Evolutionary conservation across 2,113 vertebrate species (phyloP).

Genomic region (Anthoscopus minutus): DNA sequence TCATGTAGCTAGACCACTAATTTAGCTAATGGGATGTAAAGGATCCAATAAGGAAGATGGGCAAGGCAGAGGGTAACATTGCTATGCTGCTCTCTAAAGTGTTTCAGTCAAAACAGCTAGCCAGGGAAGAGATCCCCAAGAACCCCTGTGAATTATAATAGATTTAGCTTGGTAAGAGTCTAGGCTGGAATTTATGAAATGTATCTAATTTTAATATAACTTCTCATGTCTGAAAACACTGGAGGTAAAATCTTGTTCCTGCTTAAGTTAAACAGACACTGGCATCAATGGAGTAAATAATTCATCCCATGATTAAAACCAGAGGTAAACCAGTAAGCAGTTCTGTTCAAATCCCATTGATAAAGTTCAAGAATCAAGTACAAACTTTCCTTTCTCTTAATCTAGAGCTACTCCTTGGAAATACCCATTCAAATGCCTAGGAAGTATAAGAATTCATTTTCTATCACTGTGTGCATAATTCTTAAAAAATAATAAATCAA

Average conservation of each 20-base stretch:
- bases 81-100: not conserved
- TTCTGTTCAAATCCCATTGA: not conserved
- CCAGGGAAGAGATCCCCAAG: not conserved
- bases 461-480: not conserved
- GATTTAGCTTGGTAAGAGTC: not conserved
- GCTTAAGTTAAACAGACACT: not conserved
- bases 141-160: not conserved
- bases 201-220: not conserved
- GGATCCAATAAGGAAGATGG: not conserved
- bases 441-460: not conserved
- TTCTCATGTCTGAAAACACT: not conserved
- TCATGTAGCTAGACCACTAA: not conserved
- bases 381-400: not conserved
- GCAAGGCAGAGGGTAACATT: not conserved
- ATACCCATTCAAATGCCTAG: not conserved
- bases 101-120: not conserved
- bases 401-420: not conserved
- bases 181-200: not conserved
- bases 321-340: not conserved
- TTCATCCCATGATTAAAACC: not conserved
- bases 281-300: not conserved
- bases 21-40: not conserved
- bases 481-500: not conserved
- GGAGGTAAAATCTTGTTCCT: not conserved
- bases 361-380: not conserved